Conservation (phyloP, 1,140 invertebrate species). For the Hyles euphorbiae region DNA sequence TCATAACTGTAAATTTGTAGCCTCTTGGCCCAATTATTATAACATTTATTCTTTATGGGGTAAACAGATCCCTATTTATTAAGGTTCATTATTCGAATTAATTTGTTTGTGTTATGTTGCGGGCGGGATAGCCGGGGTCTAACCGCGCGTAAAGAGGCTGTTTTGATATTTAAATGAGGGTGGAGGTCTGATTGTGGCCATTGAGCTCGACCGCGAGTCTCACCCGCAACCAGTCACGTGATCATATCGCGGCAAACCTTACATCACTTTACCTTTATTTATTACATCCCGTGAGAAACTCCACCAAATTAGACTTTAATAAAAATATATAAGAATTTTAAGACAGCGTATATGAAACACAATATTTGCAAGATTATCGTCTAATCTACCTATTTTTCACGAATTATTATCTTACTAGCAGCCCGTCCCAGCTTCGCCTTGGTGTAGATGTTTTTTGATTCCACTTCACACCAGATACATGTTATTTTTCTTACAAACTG, state of each 20-base stretch:
- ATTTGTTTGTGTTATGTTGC: constrained; percentile 73
- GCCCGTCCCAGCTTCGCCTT: too few species aligned
- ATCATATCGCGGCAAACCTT: not conserved
- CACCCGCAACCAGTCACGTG: constrained; percentile 4
- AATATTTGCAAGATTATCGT: too few species aligned
- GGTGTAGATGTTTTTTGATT: too few species aligned
- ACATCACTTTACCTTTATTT: not conserved
- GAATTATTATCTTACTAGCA: not conserved
- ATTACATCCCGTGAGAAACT: not conserved
- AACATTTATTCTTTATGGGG: constrained; percentile 71
- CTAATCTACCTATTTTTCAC: too few species aligned
- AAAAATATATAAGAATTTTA: too few species aligned
- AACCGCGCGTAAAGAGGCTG: constrained; percentile 55
- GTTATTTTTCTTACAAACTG: too few species aligned
- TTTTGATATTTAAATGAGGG: constrained; percentile 74
- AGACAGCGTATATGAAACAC: too few species aligned
- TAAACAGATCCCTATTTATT: constrained; percentile 72
- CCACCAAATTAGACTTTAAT: too few species aligned
- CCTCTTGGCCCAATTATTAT: constrained; percentile 68
- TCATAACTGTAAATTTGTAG: constrained; percentile 64
- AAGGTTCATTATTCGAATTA: constrained; percentile 72
- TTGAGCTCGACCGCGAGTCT: constrained; percentile 29
- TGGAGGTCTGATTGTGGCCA: constrained; percentile 56
- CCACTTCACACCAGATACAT: too few species aligned
- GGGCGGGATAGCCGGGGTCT: constrained; percentile 41